A percentile compares a stretch with the other conserved stretches of the same genome.
phyloP scores from a whole-genome alignment of 2,888 invertebrate genomes.

The Melanophora roralis region DNA sequence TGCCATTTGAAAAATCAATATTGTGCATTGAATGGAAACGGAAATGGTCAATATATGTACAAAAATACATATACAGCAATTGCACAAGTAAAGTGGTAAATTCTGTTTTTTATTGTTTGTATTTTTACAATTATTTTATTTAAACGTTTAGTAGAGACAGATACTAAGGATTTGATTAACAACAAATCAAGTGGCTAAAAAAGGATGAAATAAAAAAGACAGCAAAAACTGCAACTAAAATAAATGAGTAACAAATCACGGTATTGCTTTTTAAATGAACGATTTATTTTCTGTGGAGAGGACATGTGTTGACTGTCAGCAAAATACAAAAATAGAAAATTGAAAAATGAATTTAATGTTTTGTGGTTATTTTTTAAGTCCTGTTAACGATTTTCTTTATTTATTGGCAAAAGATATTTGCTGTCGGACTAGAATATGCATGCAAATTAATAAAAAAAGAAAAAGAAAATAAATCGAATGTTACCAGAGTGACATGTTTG shows the following conservation, averaged over 20 bases:
- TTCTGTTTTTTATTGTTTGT: constrained; percentile 8
- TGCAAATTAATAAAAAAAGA: too few species aligned
- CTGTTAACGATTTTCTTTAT: too few species aligned
- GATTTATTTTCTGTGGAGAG: constrained; percentile 33
- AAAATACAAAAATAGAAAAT: constrained; percentile 4
- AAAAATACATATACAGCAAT: too few species aligned
- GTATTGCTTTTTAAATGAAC: constrained; percentile 52
- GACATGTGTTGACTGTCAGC: constrained; percentile 57
- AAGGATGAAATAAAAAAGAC: constrained; percentile 19
- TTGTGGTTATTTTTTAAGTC: constrained; percentile 49
- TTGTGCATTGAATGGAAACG: constrained; percentile 44
- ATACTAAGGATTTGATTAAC: constrained; percentile 47
- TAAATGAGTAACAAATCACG: constrained; percentile 58
- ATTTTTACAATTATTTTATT: constrained; percentile 6
- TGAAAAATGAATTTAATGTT: neutral
- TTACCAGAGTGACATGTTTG: too few species aligned
- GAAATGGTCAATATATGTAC: constrained; percentile 36
- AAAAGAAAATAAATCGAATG: too few species aligned
- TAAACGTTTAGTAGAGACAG: constrained; percentile 11
- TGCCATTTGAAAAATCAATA: constrained; percentile 41
- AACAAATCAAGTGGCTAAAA: constrained; percentile 49
- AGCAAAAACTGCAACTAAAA: constrained; percentile 14
- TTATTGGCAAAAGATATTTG: too few species aligned
- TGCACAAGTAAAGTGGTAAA: constrained; percentile 51
- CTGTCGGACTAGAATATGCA: too few species aligned